A percentile compares a stretch with the other conserved stretches of the same genome.
Conservation (phyloP, 2,888 invertebrate species). For the Apodemia mormo region DNA sequence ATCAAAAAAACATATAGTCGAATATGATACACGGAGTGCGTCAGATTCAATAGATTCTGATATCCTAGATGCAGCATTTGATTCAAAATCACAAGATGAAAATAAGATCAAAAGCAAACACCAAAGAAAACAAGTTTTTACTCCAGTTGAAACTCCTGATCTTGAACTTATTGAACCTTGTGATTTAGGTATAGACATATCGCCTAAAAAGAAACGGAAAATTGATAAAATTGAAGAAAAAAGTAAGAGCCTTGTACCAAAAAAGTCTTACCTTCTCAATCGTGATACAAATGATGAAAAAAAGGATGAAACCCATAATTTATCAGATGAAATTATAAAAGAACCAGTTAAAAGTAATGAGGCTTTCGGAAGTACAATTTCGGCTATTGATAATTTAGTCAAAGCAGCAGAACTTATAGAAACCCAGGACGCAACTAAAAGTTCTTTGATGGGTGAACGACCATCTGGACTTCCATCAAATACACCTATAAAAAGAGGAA, state of each 20-base stretch:
- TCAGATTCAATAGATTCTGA: conserved; percentile 64
- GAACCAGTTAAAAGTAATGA: conserved; percentile 38
- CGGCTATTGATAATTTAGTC: conserved; percentile 72
- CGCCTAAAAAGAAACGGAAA: conserved; percentile 69
- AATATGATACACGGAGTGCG: conserved; percentile 48
- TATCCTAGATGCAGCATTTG: conserved; percentile 50
- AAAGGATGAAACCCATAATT: conserved; percentile 40
- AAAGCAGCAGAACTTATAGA: conserved; percentile 74
- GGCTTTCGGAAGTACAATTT: conserved; percentile 44
- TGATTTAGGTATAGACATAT: conserved; percentile 58
- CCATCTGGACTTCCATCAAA: conserved; percentile 46
- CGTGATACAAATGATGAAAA: conserved; percentile 49
- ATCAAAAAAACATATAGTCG: conserved; percentile 47
- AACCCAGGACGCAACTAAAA: conserved; percentile 59
- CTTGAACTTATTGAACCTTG: conserved; percentile 70
- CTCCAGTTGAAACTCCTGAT: conserved; percentile 70
- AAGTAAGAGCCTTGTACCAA: conserved; percentile 59
- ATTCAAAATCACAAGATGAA: conserved; percentile 55
- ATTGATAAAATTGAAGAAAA: conserved; percentile 63
- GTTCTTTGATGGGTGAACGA: conserved; percentile 38
- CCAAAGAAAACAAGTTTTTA: conserved; percentile 75
- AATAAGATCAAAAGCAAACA: conserved; percentile 65
- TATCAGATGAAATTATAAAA: conserved; percentile 43
- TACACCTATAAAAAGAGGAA: conserved; percentile 67
- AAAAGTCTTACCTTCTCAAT: conserved; percentile 68